These are phyloP conservation scores for Acrobasis suavella DNA, from an alignment of 2,888 invertebrate genomes.

Conservation along the genomic window DNA sequence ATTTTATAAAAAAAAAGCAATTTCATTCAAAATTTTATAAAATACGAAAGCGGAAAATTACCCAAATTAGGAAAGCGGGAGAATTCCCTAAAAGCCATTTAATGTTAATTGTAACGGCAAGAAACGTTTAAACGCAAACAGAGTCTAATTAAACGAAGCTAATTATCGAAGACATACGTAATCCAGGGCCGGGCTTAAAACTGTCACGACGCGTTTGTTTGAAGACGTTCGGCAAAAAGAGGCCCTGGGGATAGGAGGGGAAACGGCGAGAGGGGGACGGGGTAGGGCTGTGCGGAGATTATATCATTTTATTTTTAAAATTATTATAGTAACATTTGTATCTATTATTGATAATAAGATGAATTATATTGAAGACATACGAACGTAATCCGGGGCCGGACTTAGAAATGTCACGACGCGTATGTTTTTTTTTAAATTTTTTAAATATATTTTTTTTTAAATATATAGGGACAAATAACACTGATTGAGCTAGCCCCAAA, in stretches of 20 bases:
- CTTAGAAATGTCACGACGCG: too few relatives aligned
- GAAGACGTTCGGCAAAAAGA: slow-evolving; percentile 46
- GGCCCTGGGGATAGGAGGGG: slow-evolving; percentile 30
- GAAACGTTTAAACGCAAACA: slow-evolving; percentile 15
- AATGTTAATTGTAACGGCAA: slow-evolving; percentile 13
- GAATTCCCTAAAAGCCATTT: slow-evolving; percentile 2
- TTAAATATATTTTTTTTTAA: too few relatives aligned
- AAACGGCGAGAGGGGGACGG: slow-evolving; percentile 21
- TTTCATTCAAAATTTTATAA: not conserved
- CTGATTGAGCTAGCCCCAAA: too few relatives aligned
- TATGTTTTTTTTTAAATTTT: too few relatives aligned
- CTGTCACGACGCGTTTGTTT: slow-evolving; percentile 47
- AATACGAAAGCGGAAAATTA: not conserved
- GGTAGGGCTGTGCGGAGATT: slow-evolving; percentile 1
- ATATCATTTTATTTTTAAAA: not conserved
- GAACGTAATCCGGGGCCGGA: too few relatives aligned
- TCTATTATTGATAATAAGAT: too few relatives aligned
- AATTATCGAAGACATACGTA: slow-evolving; percentile 47
- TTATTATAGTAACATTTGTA: too few relatives aligned
- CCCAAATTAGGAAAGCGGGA: not conserved
- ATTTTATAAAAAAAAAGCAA: not conserved
- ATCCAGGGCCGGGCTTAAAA: slow-evolving; percentile 43
- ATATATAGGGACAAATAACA: too few relatives aligned
- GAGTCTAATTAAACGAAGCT: slow-evolving; percentile 40
- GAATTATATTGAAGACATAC: too few relatives aligned